Percentiles rank a stretch among this genome's conserved stretches.
These are phyloP conservation scores for Morone saxatilis DNA, from an alignment of 2,113 vertebrate species.

Conservation along the genomic window DNA sequence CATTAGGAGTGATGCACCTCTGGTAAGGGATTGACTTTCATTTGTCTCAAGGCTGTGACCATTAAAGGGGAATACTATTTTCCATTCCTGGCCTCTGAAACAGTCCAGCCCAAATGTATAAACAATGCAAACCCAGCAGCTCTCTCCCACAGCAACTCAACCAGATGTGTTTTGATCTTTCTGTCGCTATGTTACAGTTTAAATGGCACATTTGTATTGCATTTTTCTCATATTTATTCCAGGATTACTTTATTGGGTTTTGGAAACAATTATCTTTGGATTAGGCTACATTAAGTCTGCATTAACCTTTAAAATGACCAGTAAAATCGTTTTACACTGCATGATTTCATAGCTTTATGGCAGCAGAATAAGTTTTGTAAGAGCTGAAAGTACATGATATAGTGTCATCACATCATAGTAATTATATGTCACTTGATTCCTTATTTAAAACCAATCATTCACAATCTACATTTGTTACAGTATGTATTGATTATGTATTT, in stretches of 20 bases:
- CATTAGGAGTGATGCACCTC: background rate
- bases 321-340: background rate
- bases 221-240: background rate
- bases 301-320: background rate
- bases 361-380: background rate
- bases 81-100: constrained; percentile 13
- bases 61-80: constrained; percentile 25
- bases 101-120: background rate
- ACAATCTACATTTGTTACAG: background rate
- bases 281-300: background rate
- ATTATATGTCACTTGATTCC: background rate
- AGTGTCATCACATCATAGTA: background rate
- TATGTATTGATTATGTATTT: rapidly evolving
- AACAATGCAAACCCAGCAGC: background rate
- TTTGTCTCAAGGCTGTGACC: constrained; percentile 17
- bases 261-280: background rate
- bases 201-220: background rate
- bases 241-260: background rate
- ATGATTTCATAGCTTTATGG: background rate
- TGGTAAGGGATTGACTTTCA: constrained; percentile 12
- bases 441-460: background rate
- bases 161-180: background rate
- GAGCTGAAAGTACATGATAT: background rate
- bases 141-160: background rate
- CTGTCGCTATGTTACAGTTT: background rate